phyloP scores from a whole-genome alignment of 2,113 vertebrate species.

The Pachypanchax playfairii region DNA sequence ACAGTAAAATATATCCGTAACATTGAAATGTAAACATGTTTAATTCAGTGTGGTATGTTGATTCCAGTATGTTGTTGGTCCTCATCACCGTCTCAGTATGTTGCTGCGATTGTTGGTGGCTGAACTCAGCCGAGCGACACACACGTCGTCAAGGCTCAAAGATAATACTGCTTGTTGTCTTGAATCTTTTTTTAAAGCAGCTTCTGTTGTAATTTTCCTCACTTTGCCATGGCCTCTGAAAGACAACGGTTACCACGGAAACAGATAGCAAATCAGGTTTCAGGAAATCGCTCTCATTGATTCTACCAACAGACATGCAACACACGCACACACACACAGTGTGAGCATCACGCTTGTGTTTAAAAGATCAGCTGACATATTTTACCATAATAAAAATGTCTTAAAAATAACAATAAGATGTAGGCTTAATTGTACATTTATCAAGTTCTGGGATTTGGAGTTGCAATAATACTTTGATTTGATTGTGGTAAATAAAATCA shows the following conservation, averaged over 20 bases:
- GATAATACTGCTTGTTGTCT: conserved; percentile 21
- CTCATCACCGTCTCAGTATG: background rate
- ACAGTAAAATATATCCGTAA: no score
- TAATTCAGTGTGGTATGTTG: no score
- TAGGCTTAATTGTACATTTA: conserved; percentile 26
- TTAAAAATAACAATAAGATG: conserved; percentile 5
- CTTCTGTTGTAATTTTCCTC: background rate
- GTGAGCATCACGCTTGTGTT: conserved; percentile 24
- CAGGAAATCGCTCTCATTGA: conserved; percentile 49
- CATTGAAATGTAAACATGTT: background rate
- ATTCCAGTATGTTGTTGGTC: no score
- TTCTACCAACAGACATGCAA: conserved; percentile 35
- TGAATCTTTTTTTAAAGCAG: background rate
- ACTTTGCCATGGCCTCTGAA: conserved; percentile 9
- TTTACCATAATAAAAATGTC: background rate
- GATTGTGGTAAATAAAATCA: background rate
- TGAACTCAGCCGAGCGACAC: no score
- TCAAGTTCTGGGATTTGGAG: background rate
- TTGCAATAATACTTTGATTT: background rate
- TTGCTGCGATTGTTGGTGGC: background rate
- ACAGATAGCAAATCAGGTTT: conserved; percentile 59
- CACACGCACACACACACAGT: conserved; percentile 19
- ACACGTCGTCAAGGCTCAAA: background rate
- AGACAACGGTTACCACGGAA: conserved; percentile 70
- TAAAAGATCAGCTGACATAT: conserved; percentile 20